phyloP scores from a whole-genome alignment of 2,113 vertebrate genomes.

The Myotis lucifugus region DNA sequence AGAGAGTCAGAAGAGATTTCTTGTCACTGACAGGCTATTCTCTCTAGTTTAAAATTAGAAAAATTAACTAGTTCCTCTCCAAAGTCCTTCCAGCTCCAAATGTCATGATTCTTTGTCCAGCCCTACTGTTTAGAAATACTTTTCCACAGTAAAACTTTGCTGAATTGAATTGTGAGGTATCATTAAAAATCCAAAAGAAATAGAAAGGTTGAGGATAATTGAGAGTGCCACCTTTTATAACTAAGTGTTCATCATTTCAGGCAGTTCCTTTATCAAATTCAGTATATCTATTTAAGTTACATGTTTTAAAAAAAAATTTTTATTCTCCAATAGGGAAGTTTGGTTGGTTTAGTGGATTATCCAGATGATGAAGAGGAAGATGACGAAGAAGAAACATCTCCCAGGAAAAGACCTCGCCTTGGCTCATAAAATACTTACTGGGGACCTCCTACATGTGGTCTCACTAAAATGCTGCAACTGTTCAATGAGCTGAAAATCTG shows the following conservation, averaged over 20 bases:
- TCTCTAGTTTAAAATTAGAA: background rate
- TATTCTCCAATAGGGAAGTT: slow-evolving; percentile 87
- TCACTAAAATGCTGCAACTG: slow-evolving; percentile 87
- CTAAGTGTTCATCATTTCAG: background rate
- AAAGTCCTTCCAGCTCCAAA: background rate
- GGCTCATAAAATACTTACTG: slow-evolving; percentile 90
- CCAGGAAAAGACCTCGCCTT: slow-evolving; percentile 95
- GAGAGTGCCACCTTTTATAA: background rate
- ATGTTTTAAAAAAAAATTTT: background rate
- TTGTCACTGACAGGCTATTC: background rate
- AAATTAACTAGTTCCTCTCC: background rate
- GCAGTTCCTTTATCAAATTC: slow-evolving; percentile 23
- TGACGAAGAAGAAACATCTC: slow-evolving; percentile 94
- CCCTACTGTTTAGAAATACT: slow-evolving; percentile 6
- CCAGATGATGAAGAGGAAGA: slow-evolving; percentile 98
- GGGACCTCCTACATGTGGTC: slow-evolving; percentile 81
- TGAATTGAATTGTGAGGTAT: slow-evolving; percentile 26
- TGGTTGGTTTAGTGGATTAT: slow-evolving; percentile 98
- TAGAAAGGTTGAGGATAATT: slow-evolving; percentile 18
- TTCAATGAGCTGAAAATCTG: slow-evolving; percentile 85
- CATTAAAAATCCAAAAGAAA: slow-evolving; percentile 33
- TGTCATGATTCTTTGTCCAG: background rate
- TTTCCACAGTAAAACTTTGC: slow-evolving; percentile 21
- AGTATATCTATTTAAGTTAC: slow-evolving; percentile 9
- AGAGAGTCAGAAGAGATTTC: background rate